Evolutionary conservation across 2,113 vertebrate species (phyloP), one percentile per base, ranked within the genome.

Genomic region (Hystrix brachyura): DNA sequence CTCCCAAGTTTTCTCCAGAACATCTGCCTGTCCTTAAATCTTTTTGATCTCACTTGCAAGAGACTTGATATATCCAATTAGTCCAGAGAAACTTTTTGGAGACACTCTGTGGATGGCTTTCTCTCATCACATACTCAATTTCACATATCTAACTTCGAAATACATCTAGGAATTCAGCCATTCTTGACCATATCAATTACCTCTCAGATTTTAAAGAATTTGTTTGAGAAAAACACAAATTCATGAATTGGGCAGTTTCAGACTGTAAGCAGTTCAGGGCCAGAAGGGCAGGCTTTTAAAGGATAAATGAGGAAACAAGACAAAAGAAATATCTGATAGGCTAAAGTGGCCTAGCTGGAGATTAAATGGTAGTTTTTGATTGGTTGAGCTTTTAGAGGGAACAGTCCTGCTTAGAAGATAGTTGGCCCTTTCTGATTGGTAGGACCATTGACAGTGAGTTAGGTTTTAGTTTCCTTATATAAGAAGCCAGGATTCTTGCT

Each of bases 101-200:
- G 34, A 83, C 12, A 46, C 15, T 8, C 38, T 72, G 43, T 51
- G 5, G 19, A 64, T 15, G 59, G 29, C n/a, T 43, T 71, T 91
- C 21, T 32, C 18, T 92, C 14, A 15, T 64, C 67, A 53, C 27
- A 60, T 2, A 87, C 62, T n/a, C 38, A 96, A 53, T 18, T 83
- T 92, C 32, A 91, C 12, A 78, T 32, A 38, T 19, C 15, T 32
- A 67, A 94, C 34, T 84, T 92, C 64, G 94, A 89, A 95, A 85
- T 90, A 71, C 3, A 89, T 72, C 27, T 69, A 92, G 71, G 71
- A 94, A 92, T 46, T 60, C 57, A 95, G 46, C 3, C 19, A 80
- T 38, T 87, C n/a, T 34, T 94, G 43, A 59, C 48, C 59, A 82
- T 6, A 64, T 82, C 51, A 78, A 7, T 81, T 72, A 85, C 38